These are phyloP conservation scores for Eurytoma adleriae DNA, from an alignment of 2,888 invertebrate genomes.

Conservation along the genomic window DNA sequence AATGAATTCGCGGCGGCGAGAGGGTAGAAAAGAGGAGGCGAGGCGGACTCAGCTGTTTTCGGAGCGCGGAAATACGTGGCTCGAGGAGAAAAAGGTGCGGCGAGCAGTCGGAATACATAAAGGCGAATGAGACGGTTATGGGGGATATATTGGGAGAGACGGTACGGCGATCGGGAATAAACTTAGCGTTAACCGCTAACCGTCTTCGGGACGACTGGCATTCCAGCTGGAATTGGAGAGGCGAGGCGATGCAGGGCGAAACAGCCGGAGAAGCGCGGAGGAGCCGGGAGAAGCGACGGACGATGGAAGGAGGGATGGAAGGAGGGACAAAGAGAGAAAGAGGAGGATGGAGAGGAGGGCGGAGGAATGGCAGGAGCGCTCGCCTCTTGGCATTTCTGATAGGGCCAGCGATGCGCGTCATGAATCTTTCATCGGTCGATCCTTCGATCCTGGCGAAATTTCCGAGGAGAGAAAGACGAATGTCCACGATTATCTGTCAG, in stretches of 20 bases:
- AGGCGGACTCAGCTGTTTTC: background rate
- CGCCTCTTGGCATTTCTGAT: slow-evolving; percentile 67
- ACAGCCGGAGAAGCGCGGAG: slow-evolving; percentile 1
- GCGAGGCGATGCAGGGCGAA: slow-evolving; percentile 6
- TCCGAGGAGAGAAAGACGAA: slow-evolving; percentile 58
- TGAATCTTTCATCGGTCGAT: slow-evolving; percentile 74
- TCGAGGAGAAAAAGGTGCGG: slow-evolving; percentile 13
- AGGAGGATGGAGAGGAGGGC: slow-evolving; percentile 7
- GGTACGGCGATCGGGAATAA: slow-evolving; percentile 19
- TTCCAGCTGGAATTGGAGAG: slow-evolving; percentile 51
- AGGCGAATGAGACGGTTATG: background rate
- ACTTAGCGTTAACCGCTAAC: slow-evolving; percentile 42
- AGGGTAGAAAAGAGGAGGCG: too few species aligned
- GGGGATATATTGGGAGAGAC: background rate
- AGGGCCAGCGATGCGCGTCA: slow-evolving; percentile 68
- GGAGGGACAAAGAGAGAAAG: background rate
- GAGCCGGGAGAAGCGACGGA: background rate
- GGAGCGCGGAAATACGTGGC: background rate
- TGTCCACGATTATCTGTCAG: slow-evolving; percentile 60
- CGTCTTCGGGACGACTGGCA: slow-evolving; percentile 50
- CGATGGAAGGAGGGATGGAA: background rate
- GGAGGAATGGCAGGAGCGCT: slow-evolving; percentile 58
- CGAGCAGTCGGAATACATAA: slow-evolving; percentile 18
- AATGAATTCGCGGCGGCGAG: too few species aligned
- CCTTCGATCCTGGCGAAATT: slow-evolving; percentile 60